A percentile compares a stretch with the other conserved stretches of the same genome.
Evolutionary conservation across 2,888 invertebrate genomes (phyloP).

Genomic region (Patella pellucida): DNA sequence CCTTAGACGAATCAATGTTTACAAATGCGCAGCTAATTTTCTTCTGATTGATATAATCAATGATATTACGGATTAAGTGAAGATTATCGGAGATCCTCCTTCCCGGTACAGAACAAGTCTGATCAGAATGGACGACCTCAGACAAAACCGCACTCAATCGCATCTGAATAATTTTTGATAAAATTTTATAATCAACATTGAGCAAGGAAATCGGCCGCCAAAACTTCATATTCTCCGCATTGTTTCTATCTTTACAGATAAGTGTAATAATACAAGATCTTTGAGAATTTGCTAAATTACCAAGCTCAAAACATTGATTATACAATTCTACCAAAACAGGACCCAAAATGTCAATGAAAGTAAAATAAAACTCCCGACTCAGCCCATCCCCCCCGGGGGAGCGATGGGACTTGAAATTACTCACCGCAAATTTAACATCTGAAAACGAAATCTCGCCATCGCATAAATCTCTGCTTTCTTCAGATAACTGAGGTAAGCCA

Average conservation of each 20-base stretch:
- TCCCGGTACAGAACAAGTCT: slow-evolving; percentile 43
- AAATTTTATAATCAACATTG: slow-evolving; percentile 42
- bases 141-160: slow-evolving; percentile 31
- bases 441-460: not conserved
- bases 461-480: not conserved
- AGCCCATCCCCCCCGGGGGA: not conserved
- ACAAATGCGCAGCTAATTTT: slow-evolving; percentile 36
- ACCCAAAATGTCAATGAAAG: not conserved
- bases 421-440: not conserved
- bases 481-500: not conserved
- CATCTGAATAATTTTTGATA: slow-evolving; percentile 40
- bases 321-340: not conserved
- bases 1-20: slow-evolving; percentile 16
- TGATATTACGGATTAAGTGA: slow-evolving; percentile 37
- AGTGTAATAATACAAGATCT: not conserved
- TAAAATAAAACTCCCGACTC: not conserved
- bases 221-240: slow-evolving; percentile 33
- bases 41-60: slow-evolving; percentile 40
- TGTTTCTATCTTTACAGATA: slow-evolving; percentile 38
- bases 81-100: slow-evolving; percentile 43
- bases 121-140: slow-evolving; percentile 34
- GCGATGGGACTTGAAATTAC: not conserved
- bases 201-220: slow-evolving; percentile 45
- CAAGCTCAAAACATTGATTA: too few relatives aligned
- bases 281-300: too few relatives aligned